Conservation (phyloP, 2,888 invertebrate genomes). For the Sinohyriopsis cumingii region DNA sequence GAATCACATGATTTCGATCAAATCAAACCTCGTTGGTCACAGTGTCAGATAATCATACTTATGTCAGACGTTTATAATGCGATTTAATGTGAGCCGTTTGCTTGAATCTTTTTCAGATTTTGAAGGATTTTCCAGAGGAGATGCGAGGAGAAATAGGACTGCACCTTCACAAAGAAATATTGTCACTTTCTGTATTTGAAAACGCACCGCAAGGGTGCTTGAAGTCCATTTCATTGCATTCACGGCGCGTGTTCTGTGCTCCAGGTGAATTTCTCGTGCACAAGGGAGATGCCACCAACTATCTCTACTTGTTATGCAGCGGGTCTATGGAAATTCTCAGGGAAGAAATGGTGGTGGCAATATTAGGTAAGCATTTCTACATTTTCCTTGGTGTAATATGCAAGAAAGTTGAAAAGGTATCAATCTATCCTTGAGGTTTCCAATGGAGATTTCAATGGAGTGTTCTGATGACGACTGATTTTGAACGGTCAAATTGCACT, state of each 20-base stretch:
- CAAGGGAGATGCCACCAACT: constrained; percentile 93
- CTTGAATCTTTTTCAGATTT: constrained; percentile 44
- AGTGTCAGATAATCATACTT: too few relatives aligned
- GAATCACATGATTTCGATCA: too few relatives aligned
- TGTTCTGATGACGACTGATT: too few relatives aligned
- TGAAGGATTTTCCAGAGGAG: constrained; percentile 95
- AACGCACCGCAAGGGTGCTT: constrained; percentile 94
- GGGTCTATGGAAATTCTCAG: constrained; percentile 98
- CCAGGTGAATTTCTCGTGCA: constrained; percentile 96
- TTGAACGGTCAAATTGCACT: too few relatives aligned
- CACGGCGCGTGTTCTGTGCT: constrained; percentile 94
- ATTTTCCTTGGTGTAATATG: not conserved
- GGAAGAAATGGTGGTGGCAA: constrained; percentile 96
- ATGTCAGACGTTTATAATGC: too few relatives aligned
- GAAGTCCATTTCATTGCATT: constrained; percentile 92
- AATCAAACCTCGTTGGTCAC: too few relatives aligned
- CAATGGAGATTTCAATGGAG: too few relatives aligned
- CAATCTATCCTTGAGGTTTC: too few relatives aligned
- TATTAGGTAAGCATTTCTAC: constrained; percentile 82
- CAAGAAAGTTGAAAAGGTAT: too few relatives aligned
- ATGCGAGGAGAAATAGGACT: constrained; percentile 94
- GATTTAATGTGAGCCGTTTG: too few relatives aligned
- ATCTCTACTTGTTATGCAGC: constrained; percentile 95
- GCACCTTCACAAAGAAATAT: constrained; percentile 94
- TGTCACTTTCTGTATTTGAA: constrained; percentile 95